phyloP scores from a whole-genome alignment of 2,797 vertebrate genomes.

The Myotis pilosus region DNA sequence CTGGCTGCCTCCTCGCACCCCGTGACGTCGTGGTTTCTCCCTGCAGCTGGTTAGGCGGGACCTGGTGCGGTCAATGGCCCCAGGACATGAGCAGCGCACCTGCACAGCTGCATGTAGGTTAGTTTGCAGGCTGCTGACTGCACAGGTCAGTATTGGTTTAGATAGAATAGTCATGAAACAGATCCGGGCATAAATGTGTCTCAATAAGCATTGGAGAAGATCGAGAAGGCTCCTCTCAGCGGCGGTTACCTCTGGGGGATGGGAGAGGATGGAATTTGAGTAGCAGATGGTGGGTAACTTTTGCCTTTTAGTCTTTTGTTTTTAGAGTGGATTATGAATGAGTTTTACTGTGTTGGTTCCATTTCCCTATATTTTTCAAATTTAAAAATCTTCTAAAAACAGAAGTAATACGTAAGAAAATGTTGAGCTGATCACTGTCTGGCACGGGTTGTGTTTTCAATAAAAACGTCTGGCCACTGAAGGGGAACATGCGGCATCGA shows the following conservation, averaged over 20 bases:
- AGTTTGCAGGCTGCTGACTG: not conserved
- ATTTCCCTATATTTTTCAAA: not conserved
- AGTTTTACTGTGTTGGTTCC: not conserved
- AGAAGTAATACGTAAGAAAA: not conserved
- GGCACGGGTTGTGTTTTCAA: not conserved
- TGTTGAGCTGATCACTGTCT: not conserved
- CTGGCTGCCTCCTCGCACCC: not conserved
- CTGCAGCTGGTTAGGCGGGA: not conserved
- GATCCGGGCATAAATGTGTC: not conserved
- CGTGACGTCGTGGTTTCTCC: not conserved
- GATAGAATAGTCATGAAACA: not conserved
- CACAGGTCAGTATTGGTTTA: not conserved
- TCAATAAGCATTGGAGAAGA: not conserved
- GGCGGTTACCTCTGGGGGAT: not conserved
- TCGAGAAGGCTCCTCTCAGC: not conserved
- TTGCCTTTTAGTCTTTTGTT: not conserved
- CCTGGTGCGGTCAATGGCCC: not conserved
- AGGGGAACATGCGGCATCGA: not conserved
- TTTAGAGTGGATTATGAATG: not conserved
- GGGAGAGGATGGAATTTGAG: not conserved
- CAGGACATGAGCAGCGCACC: not conserved
- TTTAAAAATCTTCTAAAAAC: not conserved
- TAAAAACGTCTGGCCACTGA: not conserved
- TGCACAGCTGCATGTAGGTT: not conserved
- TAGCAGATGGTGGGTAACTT: not conserved